Evolutionary conservation across 1,140 invertebrate species (phyloP), one percentile per base, ranked within the genome.

Genomic region (Tachypleus tridentatus): DNA sequence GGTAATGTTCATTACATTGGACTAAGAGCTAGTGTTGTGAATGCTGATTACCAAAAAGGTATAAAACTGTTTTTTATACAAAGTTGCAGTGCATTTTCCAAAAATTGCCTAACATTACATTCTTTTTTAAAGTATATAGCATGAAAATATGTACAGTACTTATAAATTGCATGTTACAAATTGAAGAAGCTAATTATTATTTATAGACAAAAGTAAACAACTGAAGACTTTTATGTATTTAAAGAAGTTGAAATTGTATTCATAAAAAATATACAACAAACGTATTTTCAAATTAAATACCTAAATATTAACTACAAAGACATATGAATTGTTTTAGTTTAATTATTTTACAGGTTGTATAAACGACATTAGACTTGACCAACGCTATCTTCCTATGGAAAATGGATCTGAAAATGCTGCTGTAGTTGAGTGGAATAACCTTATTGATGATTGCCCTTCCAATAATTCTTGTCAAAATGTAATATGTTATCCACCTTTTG

Each of bases 1-100:
- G 93, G 93, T 5, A 95, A 95, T 78, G 93, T 92, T 4, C 91
- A 95, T 74, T 95, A 95, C 73, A 93, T 92, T 47, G 91, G 92
- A 49, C 72, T 72, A 58, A 66, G 72, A 57, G 51, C 70, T 0
- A 93, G 93, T 75, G 91, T 94, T 79, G 92, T 96, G 5, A 93
- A 93, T 74, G 87, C 90, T n/a, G 93, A 96, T 76, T 95, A 91
- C 76, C 89, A 94, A 73, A 92, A 94, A 82, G 87, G 88, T 89
- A 75, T 75, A 71, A 64, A 52, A 29, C 29, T 29, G 29, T 29
- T 29, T 29, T n/a, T 29, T 29, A 29, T 29, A 29, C 29, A 29
- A 29, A 29, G 29, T 29, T 29, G 29, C 29, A 29, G 29, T 29
- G 29, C 29, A 29, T 29, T 29, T 29, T 29, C 2, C 29, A 29